Conservation (phyloP, 2,797 vertebrate genomes). For the Mormyrus hasselquistii region DNA sequence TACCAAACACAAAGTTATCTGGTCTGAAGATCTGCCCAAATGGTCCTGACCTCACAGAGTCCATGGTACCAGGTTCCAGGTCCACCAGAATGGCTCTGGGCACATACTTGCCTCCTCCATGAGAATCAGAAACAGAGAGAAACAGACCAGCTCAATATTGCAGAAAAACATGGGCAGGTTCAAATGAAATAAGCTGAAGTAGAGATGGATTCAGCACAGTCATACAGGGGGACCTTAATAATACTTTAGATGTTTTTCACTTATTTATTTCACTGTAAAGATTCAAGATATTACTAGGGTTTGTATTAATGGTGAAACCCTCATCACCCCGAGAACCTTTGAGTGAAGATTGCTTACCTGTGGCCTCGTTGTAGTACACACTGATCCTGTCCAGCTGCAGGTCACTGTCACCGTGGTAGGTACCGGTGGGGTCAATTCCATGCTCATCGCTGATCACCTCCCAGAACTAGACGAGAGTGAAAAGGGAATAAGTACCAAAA, state of each 20-base stretch:
- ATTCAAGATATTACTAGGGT: not conserved
- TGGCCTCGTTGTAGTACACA: constrained; percentile 75
- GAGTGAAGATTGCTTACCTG: constrained; percentile 48
- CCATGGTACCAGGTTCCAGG: constrained; percentile 94
- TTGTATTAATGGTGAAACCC: not conserved
- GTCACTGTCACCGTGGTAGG: constrained; percentile 73
- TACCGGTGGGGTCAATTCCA: constrained; percentile 72
- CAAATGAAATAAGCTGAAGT: not conserved
- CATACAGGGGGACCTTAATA: not conserved
- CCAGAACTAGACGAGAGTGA: constrained; percentile 67
- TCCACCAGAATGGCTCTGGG: constrained; percentile 93
- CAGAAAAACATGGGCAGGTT: constrained; percentile 3
- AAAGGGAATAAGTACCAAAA: constrained; percentile 30
- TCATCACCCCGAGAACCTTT: not conserved
- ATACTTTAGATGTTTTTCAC: not conserved
- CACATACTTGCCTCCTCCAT: constrained; percentile 88
- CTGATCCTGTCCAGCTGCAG: constrained; percentile 76
- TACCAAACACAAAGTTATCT: constrained; percentile 97
- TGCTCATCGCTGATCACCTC: constrained; percentile 78
- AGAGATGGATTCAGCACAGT: not conserved
- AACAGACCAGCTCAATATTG: constrained; percentile 38
- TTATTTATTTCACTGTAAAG: not conserved
- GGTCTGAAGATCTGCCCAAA: constrained; percentile 96
- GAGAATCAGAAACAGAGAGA: constrained; percentile 27
- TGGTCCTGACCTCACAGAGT: constrained; percentile 90